Percentiles rank a stretch among this genome's conserved stretches.
Evolutionary conservation across 2,797 vertebrate genomes (phyloP).

Genomic region (Cyclopterus lumpus): DNA sequence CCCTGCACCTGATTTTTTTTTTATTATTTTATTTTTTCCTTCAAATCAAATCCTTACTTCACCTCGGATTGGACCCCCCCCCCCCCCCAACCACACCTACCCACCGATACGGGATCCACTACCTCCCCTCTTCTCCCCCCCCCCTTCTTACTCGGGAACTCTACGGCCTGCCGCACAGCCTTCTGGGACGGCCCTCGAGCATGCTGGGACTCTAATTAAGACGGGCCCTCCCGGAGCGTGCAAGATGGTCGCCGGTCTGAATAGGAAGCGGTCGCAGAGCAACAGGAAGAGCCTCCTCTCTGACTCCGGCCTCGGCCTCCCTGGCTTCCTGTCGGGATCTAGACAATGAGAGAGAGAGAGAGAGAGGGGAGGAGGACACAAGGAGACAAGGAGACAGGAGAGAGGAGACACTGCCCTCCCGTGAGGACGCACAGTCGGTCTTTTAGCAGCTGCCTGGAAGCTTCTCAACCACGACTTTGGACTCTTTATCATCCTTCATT

Average conservation of each 20-base stretch:
- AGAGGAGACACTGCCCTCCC: slow-evolving; percentile 62
- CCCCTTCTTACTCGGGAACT: slow-evolving; percentile 56
- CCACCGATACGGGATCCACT: slow-evolving; percentile 21
- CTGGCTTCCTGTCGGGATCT: slow-evolving; percentile 82
- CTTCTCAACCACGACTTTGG: slow-evolving; percentile 65
- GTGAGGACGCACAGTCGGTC: slow-evolving; percentile 45
- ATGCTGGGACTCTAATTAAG: slow-evolving; percentile 77
- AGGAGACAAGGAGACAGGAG: slow-evolving; percentile 46
- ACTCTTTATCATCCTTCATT: slow-evolving; percentile 39
- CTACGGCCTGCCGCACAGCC: slow-evolving; percentile 62
- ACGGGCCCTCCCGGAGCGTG: slow-evolving; percentile 73
- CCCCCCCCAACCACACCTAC: not conserved
- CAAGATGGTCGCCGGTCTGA: slow-evolving; percentile 75
- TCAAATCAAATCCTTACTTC: slow-evolving; percentile 58
- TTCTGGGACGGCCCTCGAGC: slow-evolving; percentile 77
- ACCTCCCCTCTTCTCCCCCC: not conserved
- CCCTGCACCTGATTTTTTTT: slow-evolving; percentile 52
- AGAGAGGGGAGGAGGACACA: slow-evolving; percentile 64
- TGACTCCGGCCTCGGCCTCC: slow-evolving; percentile 74
- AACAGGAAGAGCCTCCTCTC: slow-evolving; percentile 81
- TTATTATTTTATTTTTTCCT: slow-evolving; percentile 4
- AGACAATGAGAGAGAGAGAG: slow-evolving; percentile 79
- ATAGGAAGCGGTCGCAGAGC: slow-evolving; percentile 81
- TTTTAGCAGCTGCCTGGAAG: slow-evolving; percentile 67
- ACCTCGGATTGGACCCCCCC: slow-evolving; percentile 65